Evolutionary conservation across 1,140 invertebrate species (phyloP), one percentile per base, ranked within the genome.

Genomic region (Planococcus citri): DNA sequence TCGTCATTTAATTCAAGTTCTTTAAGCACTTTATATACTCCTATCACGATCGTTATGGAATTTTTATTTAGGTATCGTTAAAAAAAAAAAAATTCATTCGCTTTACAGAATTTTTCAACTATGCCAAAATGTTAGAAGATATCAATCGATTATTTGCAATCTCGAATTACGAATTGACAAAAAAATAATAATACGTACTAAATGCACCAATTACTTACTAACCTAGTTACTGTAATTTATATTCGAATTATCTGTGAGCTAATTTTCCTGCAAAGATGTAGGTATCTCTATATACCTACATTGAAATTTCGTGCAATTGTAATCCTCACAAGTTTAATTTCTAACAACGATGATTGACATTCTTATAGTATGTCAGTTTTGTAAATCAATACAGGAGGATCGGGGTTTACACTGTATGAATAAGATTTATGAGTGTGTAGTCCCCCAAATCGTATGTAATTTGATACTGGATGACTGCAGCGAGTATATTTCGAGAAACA

Each of bases 41-140:
- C 20, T 27, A 64, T 64, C 60, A 64, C 60, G 60, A 64, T 64
- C 60, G 60, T 64, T 64, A 64, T 64, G 60, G 60, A 64, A 64
- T 64, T 64, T 64, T 64, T 64, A 64, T 64, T 64, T 20, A n/a
- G n/a, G n/a, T n/a, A 3, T 64, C 60, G 25, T 9, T 24, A 24
- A 9, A 27, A 64, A 24, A 64, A 64, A 64, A 51, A n/a, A n/a
- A n/a, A n/a, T n/a, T n/a, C n/a, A n/a, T n/a, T 51, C 17, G 2
- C 17, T n/a, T 51, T 17, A 2, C 41, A 51, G 17, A 51, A 51
- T 51, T 51, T 51, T 51, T 51, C 12, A 14, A 20, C 41, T 14
- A 20, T 51, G 41, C 17, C 41, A 51, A 51, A 17, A 51, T 51
- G n/a, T 51, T 9, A 6, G 6, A 17, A 51, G 12, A 6, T 3